phyloP scores from a whole-genome alignment of 1,140 invertebrate species.

The Monomorium pharaonis region DNA sequence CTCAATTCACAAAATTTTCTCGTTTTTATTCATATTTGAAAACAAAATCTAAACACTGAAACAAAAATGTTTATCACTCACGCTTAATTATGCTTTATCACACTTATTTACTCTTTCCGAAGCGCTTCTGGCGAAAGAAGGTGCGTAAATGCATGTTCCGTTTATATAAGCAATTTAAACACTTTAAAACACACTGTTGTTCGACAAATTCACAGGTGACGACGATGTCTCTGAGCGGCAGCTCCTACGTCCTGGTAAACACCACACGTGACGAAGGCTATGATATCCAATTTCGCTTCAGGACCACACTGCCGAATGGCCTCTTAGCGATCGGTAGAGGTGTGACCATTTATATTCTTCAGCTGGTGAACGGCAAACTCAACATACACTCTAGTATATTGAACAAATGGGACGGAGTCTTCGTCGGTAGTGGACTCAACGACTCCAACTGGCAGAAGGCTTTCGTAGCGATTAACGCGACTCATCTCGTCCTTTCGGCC shows the following conservation, averaged over 20 bases:
- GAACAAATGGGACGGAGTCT: constrained; percentile 96
- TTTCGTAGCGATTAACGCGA: constrained; percentile 94
- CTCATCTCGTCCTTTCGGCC: constrained; percentile 92
- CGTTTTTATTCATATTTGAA: background rate
- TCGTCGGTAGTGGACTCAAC: constrained; percentile 92
- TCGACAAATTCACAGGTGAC: constrained; percentile 87
- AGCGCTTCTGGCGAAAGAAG: constrained; percentile 21
- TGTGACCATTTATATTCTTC: constrained; percentile 92
- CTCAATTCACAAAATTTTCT: background rate
- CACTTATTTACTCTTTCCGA: constrained; percentile 38
- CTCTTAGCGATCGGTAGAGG: constrained; percentile 94
- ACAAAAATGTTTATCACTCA: background rate
- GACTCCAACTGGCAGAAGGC: constrained; percentile 95
- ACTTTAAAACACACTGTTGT: background rate
- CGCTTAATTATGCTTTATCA: constrained; percentile 25
- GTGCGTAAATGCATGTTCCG: constrained; percentile 24
- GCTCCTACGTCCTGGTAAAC: constrained; percentile 91
- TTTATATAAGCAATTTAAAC: background rate
- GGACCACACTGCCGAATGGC: constrained; percentile 94
- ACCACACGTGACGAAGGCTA: constrained; percentile 93
- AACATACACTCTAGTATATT: constrained; percentile 94
- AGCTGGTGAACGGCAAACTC: constrained; percentile 91
- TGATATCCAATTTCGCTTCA: constrained; percentile 95
- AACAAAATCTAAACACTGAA: background rate
- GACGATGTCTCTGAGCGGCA: constrained; percentile 93